These are phyloP conservation scores for Cossypha dichroa DNA, from an alignment of 2,797 vertebrate genomes.

Conservation along the genomic window DNA sequence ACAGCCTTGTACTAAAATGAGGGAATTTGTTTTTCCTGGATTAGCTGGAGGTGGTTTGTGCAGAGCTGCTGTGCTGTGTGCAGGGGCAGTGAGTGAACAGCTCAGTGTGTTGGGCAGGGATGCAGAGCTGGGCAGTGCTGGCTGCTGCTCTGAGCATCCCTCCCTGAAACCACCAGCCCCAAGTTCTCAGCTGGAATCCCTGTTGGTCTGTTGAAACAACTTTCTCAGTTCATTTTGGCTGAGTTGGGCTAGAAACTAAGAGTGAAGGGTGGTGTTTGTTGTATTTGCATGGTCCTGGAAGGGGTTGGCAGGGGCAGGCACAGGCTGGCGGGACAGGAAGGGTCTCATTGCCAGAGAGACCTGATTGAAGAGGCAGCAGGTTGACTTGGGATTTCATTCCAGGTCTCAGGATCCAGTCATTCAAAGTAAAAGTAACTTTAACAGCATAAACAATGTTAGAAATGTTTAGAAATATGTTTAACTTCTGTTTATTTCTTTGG, in stretches of 20 bases:
- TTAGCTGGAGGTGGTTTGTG: not conserved
- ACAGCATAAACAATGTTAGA: not conserved
- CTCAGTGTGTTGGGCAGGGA: fast-evolving
- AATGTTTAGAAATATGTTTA: not conserved
- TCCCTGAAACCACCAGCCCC: not conserved
- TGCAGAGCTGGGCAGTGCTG: not conserved
- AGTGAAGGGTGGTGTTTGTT: not conserved
- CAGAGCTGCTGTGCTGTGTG: not conserved
- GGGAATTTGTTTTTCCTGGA: not conserved
- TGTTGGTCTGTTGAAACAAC: not conserved
- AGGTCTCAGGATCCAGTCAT: not conserved
- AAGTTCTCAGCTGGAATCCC: not conserved
- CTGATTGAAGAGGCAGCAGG: not conserved
- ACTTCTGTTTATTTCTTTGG: not conserved
- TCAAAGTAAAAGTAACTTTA: not conserved
- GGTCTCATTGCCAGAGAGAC: not conserved
- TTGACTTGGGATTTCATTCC: not conserved
- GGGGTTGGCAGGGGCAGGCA: not conserved
- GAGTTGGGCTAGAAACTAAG: not conserved
- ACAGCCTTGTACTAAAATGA: not conserved
- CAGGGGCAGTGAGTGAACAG: not conserved
- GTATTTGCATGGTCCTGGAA: not conserved
- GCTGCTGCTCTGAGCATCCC: not conserved
- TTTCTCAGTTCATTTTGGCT: not conserved
- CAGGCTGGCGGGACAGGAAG: not conserved